These are phyloP conservation scores for Austrolebias charrua DNA, from an alignment of 2,797 vertebrate genomes.

Conservation along the genomic window DNA sequence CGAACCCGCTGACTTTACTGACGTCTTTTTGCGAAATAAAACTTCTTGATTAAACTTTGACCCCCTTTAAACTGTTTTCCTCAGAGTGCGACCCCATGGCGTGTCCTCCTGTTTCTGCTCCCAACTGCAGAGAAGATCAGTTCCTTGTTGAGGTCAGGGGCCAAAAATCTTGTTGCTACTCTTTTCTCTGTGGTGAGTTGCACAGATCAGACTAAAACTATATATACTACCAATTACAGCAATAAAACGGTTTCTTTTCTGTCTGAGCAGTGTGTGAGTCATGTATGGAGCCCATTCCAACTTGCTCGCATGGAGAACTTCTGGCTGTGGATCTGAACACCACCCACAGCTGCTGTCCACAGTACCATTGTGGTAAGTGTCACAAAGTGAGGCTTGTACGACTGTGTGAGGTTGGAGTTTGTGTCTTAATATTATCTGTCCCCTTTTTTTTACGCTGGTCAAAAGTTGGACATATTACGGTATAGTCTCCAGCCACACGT, in stretches of 20 bases:
- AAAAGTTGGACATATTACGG: too few relatives aligned
- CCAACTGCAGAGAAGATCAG: constrained; percentile 91
- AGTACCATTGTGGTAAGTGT: constrained; percentile 89
- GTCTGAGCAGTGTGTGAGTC: constrained; percentile 89
- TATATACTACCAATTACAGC: constrained; percentile 22
- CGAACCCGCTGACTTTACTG: too few relatives aligned
- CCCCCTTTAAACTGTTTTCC: constrained; percentile 37
- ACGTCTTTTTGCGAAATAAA: neutral
- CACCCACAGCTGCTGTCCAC: constrained; percentile 89
- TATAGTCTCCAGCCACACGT: too few relatives aligned
- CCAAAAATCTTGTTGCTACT: constrained; percentile 90
- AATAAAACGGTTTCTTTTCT: constrained; percentile 33
- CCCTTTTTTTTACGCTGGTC: too few relatives aligned
- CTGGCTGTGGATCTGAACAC: constrained; percentile 90
- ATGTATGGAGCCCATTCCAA: constrained; percentile 87
- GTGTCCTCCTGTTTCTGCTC: constrained; percentile 81
- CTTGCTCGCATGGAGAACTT: constrained; percentile 88
- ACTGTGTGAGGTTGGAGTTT: neutral
- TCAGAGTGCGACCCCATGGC: constrained; percentile 90
- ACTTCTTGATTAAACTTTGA: constrained; percentile 3
- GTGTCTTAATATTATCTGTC: constrained; percentile 15
- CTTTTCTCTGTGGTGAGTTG: constrained; percentile 88
- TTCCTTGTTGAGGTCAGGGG: constrained; percentile 90
- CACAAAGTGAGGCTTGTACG: neutral
- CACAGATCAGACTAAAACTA: constrained; percentile 8